phyloP scores from a whole-genome alignment of 2,888 invertebrate species.

The Himalopsyche tibetana region DNA sequence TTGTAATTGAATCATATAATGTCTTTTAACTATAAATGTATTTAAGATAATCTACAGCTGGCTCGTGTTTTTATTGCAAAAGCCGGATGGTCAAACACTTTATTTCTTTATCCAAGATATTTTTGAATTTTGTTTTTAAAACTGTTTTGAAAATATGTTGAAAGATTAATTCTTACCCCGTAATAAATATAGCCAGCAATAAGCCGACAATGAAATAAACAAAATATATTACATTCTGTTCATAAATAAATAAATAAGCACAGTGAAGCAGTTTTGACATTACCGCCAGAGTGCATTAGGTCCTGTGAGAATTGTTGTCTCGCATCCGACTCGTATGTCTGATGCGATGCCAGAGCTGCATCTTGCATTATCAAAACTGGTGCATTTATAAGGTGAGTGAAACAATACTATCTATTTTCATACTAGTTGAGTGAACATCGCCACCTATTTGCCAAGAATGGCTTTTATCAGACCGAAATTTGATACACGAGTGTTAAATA shows the following conservation, averaged over 20 bases:
- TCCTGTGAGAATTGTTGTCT: constrained; percentile 48
- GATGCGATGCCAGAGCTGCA: constrained; percentile 43
- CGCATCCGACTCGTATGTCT: constrained; percentile 4
- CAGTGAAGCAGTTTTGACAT: constrained; percentile 55
- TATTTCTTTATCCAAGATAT: too few relatives aligned
- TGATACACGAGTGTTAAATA: too few relatives aligned
- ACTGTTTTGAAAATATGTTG: too few relatives aligned
- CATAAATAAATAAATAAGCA: constrained; percentile 23
- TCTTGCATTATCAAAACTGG: constrained; percentile 58
- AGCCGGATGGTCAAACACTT: too few relatives aligned
- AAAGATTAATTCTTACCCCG: too few relatives aligned
- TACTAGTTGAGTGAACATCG: not conserved
- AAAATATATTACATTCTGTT: not conserved
- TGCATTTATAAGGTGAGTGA: constrained; percentile 44
- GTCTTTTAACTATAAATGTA: too few relatives aligned
- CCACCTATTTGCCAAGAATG: not conserved
- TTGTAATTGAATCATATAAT: too few relatives aligned
- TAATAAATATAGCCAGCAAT: too few relatives aligned
- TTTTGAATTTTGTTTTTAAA: too few relatives aligned
- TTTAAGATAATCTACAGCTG: too few relatives aligned
- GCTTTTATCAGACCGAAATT: too few relatives aligned
- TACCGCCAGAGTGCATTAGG: constrained; percentile 53
- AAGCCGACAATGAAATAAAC: not conserved
- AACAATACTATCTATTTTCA: constrained; percentile 55
- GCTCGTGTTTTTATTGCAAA: too few relatives aligned